Evolutionary conservation across 1,140 invertebrate species (phyloP).

Genomic region (Magallana gigas): DNA sequence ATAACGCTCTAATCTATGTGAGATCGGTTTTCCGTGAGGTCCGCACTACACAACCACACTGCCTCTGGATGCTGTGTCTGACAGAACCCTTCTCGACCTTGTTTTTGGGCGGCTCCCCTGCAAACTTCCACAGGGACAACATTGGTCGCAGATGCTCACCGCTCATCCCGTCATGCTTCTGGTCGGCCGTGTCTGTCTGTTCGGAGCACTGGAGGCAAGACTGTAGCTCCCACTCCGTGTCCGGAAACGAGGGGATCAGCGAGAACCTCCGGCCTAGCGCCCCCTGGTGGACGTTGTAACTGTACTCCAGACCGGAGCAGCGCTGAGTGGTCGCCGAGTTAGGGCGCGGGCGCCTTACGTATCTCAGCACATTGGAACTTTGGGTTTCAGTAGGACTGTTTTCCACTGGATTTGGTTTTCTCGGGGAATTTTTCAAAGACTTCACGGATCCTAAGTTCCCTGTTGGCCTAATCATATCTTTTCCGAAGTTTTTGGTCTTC

Average conservation of each 20-base stretch:
- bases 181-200: not conserved
- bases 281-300: not conserved
- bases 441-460: not conserved
- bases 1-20: too few species aligned
- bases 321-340: not conserved
- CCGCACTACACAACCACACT: constrained; percentile 8
- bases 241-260: not conserved
- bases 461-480: not conserved
- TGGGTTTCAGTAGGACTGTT: not conserved
- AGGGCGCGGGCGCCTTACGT: not conserved
- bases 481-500: not conserved
- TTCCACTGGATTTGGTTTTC: not conserved
- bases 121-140: constrained; percentile 17
- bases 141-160: not conserved
- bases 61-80: not conserved
- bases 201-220: not conserved
- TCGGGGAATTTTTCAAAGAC: not conserved
- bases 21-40: not conserved
- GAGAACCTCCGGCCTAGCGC: not conserved
- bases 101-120: not conserved
- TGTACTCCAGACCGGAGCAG: not conserved
- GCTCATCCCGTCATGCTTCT: constrained; percentile 4
- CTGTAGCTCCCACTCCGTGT: constrained; percentile 1
- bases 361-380: not conserved
- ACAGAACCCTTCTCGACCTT: not conserved